A percentile compares a stretch with the other conserved stretches of the same genome.
These are phyloP conservation scores for Xylophagus ater DNA, from an alignment of 2,888 invertebrate genomes.

Conservation along the genomic window DNA sequence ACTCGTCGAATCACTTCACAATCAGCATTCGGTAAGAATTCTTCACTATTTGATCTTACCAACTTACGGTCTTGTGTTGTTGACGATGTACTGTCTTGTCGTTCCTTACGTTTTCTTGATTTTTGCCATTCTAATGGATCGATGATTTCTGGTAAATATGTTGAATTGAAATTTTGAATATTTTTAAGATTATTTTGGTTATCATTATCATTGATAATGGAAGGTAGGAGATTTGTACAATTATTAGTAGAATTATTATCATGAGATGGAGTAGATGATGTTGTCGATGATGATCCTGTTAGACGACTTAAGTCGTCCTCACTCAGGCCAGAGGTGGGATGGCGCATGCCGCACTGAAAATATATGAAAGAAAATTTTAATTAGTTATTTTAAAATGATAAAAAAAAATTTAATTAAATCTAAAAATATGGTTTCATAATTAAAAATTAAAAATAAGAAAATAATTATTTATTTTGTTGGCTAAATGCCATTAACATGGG, in stretches of 20 bases:
- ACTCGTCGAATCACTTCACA: constrained; percentile 44
- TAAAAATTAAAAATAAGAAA: neutral
- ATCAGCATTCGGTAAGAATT: constrained; percentile 37
- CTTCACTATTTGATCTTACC: constrained; percentile 50
- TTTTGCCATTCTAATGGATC: constrained; percentile 40
- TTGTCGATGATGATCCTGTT: constrained; percentile 37
- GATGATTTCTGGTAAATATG: constrained; percentile 38
- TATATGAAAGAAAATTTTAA: too few relatives aligned
- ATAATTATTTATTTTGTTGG: too few relatives aligned
- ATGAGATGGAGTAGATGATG: constrained; percentile 25
- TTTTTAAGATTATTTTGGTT: constrained; percentile 17
- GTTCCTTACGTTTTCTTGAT: constrained; percentile 51
- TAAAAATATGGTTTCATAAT: neutral
- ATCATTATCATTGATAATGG: constrained; percentile 3
- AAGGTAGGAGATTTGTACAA: too few relatives aligned
- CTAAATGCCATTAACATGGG: too few relatives aligned
- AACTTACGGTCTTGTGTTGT: constrained; percentile 49
- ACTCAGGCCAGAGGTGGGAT: constrained; percentile 40
- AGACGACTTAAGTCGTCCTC: constrained; percentile 42
- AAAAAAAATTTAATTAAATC: constrained; percentile 9
- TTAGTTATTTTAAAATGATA: too few relatives aligned
- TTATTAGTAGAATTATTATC: constrained; percentile 20
- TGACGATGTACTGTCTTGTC: constrained; percentile 49
- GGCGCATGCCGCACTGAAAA: constrained; percentile 41
- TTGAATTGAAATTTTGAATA: constrained; percentile 21